These are phyloP conservation scores for Leucophenga montana DNA, from an alignment of 2,888 invertebrate species.

Conservation along the genomic window DNA sequence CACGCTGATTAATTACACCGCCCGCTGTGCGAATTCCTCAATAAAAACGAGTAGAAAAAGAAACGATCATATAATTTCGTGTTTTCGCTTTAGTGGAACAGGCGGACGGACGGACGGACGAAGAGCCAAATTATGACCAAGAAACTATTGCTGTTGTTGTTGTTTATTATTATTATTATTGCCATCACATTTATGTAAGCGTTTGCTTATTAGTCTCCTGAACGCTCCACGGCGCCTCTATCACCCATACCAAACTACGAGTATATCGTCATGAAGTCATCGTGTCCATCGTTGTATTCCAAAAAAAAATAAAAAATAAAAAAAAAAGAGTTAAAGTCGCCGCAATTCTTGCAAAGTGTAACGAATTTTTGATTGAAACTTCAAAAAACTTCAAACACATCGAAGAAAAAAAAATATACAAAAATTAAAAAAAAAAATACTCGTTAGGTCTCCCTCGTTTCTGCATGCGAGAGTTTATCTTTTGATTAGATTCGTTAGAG, in stretches of 20 bases:
- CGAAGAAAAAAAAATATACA: too few relatives aligned
- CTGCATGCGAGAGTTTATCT: slow-evolving; percentile 62
- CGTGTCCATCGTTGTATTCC: too few relatives aligned
- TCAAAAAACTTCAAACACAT: slow-evolving; percentile 35
- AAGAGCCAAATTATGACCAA: slow-evolving; percentile 10
- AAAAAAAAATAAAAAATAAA: too few relatives aligned
- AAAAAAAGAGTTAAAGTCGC: not conserved
- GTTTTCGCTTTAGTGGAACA: slow-evolving; percentile 41
- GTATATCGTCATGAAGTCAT: too few relatives aligned
- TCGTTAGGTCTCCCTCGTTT: slow-evolving; percentile 58
- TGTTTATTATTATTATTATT: slow-evolving; percentile 55
- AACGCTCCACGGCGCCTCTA: slow-evolving; percentile 32
- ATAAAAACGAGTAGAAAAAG: slow-evolving; percentile 53
- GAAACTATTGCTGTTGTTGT: too few relatives aligned
- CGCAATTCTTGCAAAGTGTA: slow-evolving; percentile 53
- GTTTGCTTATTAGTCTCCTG: slow-evolving; percentile 59
- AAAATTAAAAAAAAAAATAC: slow-evolving; percentile 42
- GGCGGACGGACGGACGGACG: not conserved
- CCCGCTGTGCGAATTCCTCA: slow-evolving; percentile 70
- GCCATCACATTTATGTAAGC: slow-evolving; percentile 62
- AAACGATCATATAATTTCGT: slow-evolving; percentile 54
- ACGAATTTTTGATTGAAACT: slow-evolving; percentile 67
- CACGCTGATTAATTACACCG: slow-evolving; percentile 68
- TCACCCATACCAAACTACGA: not conserved
- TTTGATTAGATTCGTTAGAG: slow-evolving; percentile 65